These are phyloP conservation scores for Tipula confusa DNA, from an alignment of 2,888 invertebrate species.

Conservation along the genomic window DNA sequence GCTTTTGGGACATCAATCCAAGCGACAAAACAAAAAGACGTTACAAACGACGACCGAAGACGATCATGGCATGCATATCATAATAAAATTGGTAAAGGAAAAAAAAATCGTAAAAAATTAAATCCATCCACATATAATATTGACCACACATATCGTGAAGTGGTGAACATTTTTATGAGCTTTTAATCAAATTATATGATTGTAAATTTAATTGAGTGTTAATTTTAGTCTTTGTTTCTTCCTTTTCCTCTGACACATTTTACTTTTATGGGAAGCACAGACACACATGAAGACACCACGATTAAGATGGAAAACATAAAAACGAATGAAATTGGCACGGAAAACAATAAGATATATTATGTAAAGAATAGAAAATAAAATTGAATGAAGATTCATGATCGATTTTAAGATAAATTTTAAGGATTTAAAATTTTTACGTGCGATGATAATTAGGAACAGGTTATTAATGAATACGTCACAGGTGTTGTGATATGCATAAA, in stretches of 20 bases:
- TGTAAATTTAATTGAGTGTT: constrained; percentile 25
- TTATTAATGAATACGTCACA: too few relatives aligned
- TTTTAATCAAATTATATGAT: constrained; percentile 12
- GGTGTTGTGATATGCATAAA: too few relatives aligned
- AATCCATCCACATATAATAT: background rate
- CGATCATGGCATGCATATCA: background rate
- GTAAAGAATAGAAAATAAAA: background rate
- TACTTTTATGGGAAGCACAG: background rate
- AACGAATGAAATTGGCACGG: background rate
- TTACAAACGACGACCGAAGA: background rate
- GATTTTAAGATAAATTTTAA: too few relatives aligned
- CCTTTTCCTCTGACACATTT: background rate
- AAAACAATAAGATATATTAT: background rate
- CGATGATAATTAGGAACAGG: too few relatives aligned
- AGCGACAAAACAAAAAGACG: background rate
- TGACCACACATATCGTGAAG: background rate
- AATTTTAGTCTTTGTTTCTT: background rate
- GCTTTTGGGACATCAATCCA: background rate
- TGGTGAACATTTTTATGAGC: background rate
- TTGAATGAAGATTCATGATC: too few relatives aligned
- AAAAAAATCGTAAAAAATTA: background rate
- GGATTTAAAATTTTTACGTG: too few relatives aligned
- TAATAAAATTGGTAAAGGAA: background rate
- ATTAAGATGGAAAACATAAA: background rate
- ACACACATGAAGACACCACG: background rate